A percentile compares a stretch with the other conserved stretches of the same genome.
phyloP scores from a whole-genome alignment of 1,140 invertebrate genomes.

The Chironomus tepperi region DNA sequence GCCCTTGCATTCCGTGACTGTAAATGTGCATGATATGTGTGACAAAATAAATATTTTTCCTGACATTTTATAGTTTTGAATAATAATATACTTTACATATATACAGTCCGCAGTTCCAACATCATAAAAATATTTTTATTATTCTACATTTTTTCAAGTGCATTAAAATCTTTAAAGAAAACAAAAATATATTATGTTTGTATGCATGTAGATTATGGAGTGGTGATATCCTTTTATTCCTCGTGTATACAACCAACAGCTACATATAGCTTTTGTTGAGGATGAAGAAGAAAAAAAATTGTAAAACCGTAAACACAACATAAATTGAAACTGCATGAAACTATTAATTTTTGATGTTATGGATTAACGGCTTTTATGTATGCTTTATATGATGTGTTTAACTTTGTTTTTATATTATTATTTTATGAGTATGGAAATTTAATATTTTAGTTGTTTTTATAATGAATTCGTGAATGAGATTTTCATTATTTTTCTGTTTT shows the following conservation, averaged over 20 bases:
- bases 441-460: no score
- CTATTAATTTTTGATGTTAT: no score
- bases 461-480: no score
- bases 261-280: background rate
- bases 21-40: background rate
- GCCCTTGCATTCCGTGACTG: background rate
- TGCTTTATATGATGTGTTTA: no score
- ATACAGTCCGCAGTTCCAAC: no score
- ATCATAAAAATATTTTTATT: slow-evolving; percentile 16
- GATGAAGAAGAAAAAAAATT: background rate
- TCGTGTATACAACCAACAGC: background rate
- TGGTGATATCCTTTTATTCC: background rate
- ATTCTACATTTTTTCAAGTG: background rate
- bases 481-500: no score
- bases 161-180: slow-evolving; percentile 19
- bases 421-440: no score
- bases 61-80: slow-evolving; percentile 20
- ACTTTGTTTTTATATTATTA: no score
- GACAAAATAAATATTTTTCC: slow-evolving; percentile 21
- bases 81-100: background rate
- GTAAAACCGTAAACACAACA: background rate
- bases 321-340: slow-evolving; percentile 2
- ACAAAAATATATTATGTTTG: background rate
- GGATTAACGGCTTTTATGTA: no score
- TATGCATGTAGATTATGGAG: background rate